These are phyloP conservation scores for Echeneis naucrates DNA, from an alignment of 2,797 vertebrate genomes.

Conservation along the genomic window DNA sequence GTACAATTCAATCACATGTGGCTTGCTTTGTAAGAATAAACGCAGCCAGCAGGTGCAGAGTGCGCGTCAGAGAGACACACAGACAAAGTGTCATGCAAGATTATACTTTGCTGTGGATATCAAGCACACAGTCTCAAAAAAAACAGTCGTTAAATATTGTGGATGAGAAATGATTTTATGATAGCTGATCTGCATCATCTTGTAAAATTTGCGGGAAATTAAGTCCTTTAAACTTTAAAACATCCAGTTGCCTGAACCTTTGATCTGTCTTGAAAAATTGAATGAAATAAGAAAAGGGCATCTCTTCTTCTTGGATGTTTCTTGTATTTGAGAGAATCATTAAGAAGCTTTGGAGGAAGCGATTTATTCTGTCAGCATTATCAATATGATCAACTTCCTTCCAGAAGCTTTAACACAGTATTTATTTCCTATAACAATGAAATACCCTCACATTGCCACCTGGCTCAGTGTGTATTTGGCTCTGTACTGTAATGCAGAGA, in stretches of 20 bases:
- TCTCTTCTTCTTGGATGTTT: background rate
- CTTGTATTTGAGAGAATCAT: background rate
- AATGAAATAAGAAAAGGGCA: background rate
- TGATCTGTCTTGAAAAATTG: background rate
- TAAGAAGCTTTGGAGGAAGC: background rate
- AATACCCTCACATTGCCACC: background rate
- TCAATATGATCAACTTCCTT: conserved; percentile 9
- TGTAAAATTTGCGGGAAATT: background rate
- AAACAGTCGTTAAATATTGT: background rate
- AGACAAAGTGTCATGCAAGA: background rate
- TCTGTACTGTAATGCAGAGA: conserved; percentile 2
- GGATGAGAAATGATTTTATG: background rate
- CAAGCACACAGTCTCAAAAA: background rate
- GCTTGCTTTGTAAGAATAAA: background rate
- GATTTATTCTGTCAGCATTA: background rate
- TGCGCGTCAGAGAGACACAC: background rate
- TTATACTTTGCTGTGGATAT: background rate
- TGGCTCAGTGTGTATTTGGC: background rate
- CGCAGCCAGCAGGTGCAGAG: background rate
- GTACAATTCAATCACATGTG: background rate
- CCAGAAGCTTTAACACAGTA: background rate
- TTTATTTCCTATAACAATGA: background rate
- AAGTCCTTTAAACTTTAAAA: conserved; percentile 16
- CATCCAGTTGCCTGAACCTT: background rate
- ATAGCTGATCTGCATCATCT: background rate